phyloP scores from a whole-genome alignment of 1,140 invertebrate species.

The Euwallacea similis region DNA sequence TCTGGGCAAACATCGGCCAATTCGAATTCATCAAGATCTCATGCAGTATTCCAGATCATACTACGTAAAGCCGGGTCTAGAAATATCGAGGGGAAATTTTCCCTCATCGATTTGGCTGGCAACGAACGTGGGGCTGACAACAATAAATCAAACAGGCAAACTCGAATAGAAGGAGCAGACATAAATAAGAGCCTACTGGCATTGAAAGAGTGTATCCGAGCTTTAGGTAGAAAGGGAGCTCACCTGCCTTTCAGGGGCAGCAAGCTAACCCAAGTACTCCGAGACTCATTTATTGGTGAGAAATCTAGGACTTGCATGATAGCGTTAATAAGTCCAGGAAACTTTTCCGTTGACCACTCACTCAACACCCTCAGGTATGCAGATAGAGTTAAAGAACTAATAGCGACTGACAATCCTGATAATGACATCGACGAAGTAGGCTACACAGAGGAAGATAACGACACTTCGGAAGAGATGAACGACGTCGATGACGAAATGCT shows the following conservation, averaged over 20 bases:
- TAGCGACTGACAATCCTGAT: conserved; percentile 65
- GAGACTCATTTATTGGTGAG: conserved; percentile 98
- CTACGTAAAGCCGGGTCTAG: conserved; percentile 68
- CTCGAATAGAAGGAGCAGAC: conserved; percentile 97
- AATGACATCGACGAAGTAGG: conserved; percentile 13
- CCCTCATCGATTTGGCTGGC: conserved; percentile 96
- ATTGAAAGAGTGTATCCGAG: conserved; percentile 97
- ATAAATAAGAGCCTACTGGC: conserved; percentile 98
- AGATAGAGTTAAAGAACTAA: conserved; percentile 91
- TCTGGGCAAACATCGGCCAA: conserved; percentile 94
- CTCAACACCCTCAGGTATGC: conserved; percentile 97
- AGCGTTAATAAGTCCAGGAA: conserved; percentile 96
- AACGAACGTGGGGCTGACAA: conserved; percentile 98
- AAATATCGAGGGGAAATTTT: conserved; percentile 91
- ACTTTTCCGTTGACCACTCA: conserved; percentile 95
- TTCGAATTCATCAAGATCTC: conserved; percentile 90
- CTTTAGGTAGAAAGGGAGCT: conserved; percentile 89
- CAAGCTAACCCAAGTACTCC: conserved; percentile 95
- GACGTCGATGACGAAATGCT: conserved; percentile 40
- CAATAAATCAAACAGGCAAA: conserved; percentile 93
- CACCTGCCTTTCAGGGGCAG: conserved; percentile 97
- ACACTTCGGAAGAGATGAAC: conserved; percentile 29
- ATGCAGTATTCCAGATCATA: conserved; percentile 90
- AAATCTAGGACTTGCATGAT: conserved; percentile 99
- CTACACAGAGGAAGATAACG: conserved; percentile 34